Conservation (phyloP, 2,797 vertebrate species). For the Hydrocynus forskahlii region DNA sequence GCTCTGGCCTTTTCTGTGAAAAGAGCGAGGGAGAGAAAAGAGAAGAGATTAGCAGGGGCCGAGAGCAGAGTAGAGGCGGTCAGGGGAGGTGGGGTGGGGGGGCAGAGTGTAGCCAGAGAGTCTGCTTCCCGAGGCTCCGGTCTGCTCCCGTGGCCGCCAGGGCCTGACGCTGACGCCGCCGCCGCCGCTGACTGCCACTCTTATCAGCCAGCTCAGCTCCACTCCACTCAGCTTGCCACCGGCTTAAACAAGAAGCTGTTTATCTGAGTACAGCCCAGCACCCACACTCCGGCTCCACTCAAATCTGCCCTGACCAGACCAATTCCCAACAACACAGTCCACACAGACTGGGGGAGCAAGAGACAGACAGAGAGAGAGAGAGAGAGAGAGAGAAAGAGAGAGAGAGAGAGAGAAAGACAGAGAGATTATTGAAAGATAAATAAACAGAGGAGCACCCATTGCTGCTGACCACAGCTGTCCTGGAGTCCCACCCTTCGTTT, state of each 20-base stretch:
- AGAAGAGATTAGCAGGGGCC: constrained; percentile 71
- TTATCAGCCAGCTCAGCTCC: constrained; percentile 89
- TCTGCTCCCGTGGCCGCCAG: constrained; percentile 79
- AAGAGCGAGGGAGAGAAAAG: constrained; percentile 73
- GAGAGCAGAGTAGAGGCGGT: constrained; percentile 55
- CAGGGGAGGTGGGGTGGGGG: constrained; percentile 63
- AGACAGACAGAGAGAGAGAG: constrained; percentile 17
- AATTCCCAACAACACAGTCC: constrained; percentile 75
- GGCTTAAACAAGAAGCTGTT: constrained; percentile 87
- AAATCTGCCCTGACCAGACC: constrained; percentile 75
- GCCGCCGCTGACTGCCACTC: constrained; percentile 79
- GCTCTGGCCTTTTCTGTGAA: constrained; percentile 77
- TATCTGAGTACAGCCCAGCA: constrained; percentile 85
- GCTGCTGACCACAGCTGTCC: constrained; percentile 38
- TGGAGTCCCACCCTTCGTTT: constrained; percentile 9
- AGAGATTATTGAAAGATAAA: constrained; percentile 52
- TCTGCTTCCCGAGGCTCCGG: constrained; percentile 87
- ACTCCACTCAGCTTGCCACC: constrained; percentile 75
- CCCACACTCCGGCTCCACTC: constrained; percentile 85
- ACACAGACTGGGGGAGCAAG: constrained; percentile 61
- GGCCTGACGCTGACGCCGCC: constrained; percentile 69
- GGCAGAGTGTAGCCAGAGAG: constrained; percentile 82
- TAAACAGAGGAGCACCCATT: constrained; percentile 41
- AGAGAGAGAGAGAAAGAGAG: constrained; percentile 16
- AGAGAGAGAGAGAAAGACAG: constrained; percentile 38